Evolutionary conservation across 2,113 vertebrate species (phyloP).

Genomic region (Mus pahari): DNA sequence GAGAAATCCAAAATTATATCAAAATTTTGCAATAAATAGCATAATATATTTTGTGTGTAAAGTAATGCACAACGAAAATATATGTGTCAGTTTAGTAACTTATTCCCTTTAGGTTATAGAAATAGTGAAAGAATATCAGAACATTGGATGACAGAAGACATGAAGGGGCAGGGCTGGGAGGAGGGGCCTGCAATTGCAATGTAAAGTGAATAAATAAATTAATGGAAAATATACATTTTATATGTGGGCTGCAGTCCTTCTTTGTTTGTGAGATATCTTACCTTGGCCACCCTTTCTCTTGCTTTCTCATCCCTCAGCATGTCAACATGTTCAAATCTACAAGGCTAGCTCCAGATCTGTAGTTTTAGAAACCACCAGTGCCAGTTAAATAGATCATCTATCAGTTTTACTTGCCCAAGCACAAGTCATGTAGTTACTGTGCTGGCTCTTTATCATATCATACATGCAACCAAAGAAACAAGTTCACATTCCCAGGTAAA

Average conservation of each 20-base stretch:
- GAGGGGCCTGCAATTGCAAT: no score
- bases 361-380: not conserved
- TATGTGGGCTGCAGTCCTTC: not conserved
- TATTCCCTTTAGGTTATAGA: slow-evolving; percentile 56
- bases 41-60: not conserved
- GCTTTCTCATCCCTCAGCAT: not conserved
- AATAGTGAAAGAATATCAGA: slow-evolving; percentile 48
- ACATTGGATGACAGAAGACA: slow-evolving; percentile 52
- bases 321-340: not conserved
- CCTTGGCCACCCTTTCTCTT: not conserved
- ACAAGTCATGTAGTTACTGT: not conserved
- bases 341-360: not conserved
- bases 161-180: no score
- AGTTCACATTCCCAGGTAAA: not conserved
- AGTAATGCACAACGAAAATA: not conserved
- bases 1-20: slow-evolving; percentile 17
- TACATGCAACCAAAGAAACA: not conserved
- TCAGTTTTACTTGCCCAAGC: not conserved
- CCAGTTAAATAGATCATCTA: not conserved
- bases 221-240: slow-evolving; percentile 39
- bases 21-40: not conserved
- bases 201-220: no score
- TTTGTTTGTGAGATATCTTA: slow-evolving; percentile 5
- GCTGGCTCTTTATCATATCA: not conserved
- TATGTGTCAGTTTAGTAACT: not conserved